Base-by-base conservation (phyloP, 1,140 invertebrate species). In the Ceratina japonica region DNA sequence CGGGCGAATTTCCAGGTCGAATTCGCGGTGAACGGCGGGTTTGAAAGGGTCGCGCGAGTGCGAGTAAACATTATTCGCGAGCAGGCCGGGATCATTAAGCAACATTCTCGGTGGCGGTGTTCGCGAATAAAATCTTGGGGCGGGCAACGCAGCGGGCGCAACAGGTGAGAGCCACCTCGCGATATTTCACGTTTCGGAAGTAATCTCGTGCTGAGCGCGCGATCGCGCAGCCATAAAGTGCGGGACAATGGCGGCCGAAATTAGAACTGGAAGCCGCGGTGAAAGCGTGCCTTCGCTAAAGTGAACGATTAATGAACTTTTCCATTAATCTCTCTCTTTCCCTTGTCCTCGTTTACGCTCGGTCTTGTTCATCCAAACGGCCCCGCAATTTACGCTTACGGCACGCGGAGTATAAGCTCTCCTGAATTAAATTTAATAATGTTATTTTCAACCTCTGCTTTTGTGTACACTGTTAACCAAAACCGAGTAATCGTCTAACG, bases 141-240 rank as follows among this genome's bases (percentile, higher is more conserved):
- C 37, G 37, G 37, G 37, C 37, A 44, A 44, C 37, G 37, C 37
- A 18, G 37, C 3, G 61, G 37, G 13, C 31, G 77, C 77, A 79
- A 79, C 77, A 79, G 77, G 77, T 79, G 77, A 79, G 71, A 44
- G 37, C 37, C 37, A 44, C 70, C 51, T 44, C 71, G 71, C 71
- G 77, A 79, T 79, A 79, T 79, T 79, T 74, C 71, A 74, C 62
- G 62, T 79, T 79, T 74, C 70, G 71, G 62, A 74, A 79, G 62
- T 79, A 79, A 78, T 78, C 75, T 78, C 75, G 69, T 59, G 75
- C 63, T 72, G 52, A 72, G 68, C 75, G 51, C 62, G n/a, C 77
- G 62, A 79, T 79, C 54, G 52, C 62, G 62, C 70, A 5, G 75
- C 31, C 59, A 62, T 71, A 71, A 78, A 78, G 61, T 20, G 69